Conservation (phyloP, 92 coral and sea anemone genomes). For the Blastomussa wellsi region DNA sequence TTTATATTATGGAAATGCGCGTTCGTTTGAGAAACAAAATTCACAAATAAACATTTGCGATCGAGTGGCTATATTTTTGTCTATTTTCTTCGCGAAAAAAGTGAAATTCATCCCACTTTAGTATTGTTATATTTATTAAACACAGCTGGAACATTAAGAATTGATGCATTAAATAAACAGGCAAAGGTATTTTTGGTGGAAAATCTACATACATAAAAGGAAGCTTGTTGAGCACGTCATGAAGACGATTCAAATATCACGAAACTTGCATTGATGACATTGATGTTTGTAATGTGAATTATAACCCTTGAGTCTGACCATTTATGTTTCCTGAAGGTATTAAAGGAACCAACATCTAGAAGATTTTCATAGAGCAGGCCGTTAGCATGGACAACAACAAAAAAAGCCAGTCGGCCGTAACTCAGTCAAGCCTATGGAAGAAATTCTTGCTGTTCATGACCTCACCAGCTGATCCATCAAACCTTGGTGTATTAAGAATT, state of each 20-base stretch:
- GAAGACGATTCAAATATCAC: too few species aligned
- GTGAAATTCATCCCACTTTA: not conserved
- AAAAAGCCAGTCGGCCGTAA: not conserved
- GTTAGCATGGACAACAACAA: constrained; percentile 9
- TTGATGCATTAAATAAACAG: not conserved
- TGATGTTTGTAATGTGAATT: not conserved
- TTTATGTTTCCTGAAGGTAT: not conserved
- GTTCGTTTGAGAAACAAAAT: not conserved
- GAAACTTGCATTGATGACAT: too few species aligned
- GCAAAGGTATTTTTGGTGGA: not conserved
- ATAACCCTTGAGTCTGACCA: not conserved
- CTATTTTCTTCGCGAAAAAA: not conserved
- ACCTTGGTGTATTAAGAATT: constrained; percentile 70
- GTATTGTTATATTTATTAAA: too few species aligned
- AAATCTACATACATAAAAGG: too few species aligned
- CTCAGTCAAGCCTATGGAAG: constrained; percentile 21
- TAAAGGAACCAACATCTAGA: not conserved
- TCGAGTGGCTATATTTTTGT: not conserved
- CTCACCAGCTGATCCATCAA: constrained; percentile 78
- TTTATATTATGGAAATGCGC: not conserved
- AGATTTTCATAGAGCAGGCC: too few species aligned
- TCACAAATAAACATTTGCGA: too few species aligned
- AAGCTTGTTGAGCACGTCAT: too few species aligned
- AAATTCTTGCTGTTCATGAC: constrained; percentile 47
- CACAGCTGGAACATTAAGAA: too few species aligned